These are phyloP conservation scores for Aspiorhynchus laticeps DNA, from an alignment of 2,113 vertebrate genomes.

Conservation along the genomic window DNA sequence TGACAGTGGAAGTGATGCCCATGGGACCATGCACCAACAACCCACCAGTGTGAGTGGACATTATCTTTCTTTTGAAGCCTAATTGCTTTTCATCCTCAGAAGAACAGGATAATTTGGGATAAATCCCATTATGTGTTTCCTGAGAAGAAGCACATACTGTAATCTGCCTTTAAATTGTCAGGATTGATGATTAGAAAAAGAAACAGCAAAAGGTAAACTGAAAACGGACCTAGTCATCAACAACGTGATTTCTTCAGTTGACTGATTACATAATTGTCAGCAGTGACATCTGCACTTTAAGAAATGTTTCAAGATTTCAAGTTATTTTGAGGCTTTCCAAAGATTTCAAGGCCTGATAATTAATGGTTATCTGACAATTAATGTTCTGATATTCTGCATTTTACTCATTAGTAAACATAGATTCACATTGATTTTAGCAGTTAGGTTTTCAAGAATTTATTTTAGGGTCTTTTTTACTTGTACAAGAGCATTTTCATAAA, in stretches of 20 bases:
- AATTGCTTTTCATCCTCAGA: slow-evolving; percentile 23
- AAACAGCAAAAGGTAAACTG: neutral
- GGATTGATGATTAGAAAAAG: slow-evolving; percentile 4
- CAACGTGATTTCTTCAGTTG: neutral
- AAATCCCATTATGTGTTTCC: slow-evolving; percentile 19
- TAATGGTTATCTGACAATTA: neutral
- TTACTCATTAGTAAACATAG: neutral
- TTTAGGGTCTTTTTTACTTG: neutral
- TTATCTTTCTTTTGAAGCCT: neutral
- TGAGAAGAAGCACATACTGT: neutral
- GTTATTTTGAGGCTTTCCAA: neutral
- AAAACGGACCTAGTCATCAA: neutral
- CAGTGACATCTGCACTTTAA: neutral
- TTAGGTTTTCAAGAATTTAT: neutral
- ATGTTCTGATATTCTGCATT: neutral
- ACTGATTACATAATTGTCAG: too few relatives aligned
- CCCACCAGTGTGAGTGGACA: slow-evolving; percentile 13
- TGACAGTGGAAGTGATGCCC: slow-evolving; percentile 23
- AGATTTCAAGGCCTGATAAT: neutral
- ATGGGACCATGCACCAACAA: neutral
- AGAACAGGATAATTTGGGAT: slow-evolving; percentile 13
- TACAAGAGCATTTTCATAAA: neutral
- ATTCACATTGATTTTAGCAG: neutral
- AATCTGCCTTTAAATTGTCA: slow-evolving; percentile 4
- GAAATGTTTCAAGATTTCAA: neutral